phyloP scores from a whole-genome alignment of 2,797 vertebrate genomes.

The Sitta carolinensis region DNA sequence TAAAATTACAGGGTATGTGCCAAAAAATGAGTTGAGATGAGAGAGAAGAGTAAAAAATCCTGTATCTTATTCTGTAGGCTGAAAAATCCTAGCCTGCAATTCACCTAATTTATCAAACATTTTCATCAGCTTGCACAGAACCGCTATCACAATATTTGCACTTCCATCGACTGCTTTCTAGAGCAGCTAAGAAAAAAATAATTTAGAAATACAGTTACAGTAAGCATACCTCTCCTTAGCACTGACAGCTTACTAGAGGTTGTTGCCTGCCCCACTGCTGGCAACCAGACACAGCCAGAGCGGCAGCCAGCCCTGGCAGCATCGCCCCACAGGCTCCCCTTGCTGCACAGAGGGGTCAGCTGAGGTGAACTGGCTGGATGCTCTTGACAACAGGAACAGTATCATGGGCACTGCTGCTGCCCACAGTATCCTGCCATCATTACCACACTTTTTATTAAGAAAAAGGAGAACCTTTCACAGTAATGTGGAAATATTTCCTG shows the following conservation, averaged over 20 bases:
- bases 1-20: neutral
- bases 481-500: neutral
- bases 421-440: neutral
- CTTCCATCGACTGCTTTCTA: neutral
- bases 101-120: neutral
- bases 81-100: neutral
- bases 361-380: neutral
- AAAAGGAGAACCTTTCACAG: neutral
- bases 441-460: neutral
- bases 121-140: neutral
- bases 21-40: neutral
- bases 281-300: accelerated
- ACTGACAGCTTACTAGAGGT: neutral
- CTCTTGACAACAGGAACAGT: neutral
- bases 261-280: neutral
- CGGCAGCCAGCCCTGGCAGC: accelerated
- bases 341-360: accelerated
- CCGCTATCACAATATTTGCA: neutral
- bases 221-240: neutral
- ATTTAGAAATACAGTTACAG: neutral
- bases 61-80: neutral
- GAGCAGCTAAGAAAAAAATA: neutral
- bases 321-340: accelerated
- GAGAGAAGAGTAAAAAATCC: neutral
- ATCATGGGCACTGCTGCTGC: accelerated